Conservation (phyloP, 2,797 vertebrate species). For the Odontamblyopus lacepedii region DNA sequence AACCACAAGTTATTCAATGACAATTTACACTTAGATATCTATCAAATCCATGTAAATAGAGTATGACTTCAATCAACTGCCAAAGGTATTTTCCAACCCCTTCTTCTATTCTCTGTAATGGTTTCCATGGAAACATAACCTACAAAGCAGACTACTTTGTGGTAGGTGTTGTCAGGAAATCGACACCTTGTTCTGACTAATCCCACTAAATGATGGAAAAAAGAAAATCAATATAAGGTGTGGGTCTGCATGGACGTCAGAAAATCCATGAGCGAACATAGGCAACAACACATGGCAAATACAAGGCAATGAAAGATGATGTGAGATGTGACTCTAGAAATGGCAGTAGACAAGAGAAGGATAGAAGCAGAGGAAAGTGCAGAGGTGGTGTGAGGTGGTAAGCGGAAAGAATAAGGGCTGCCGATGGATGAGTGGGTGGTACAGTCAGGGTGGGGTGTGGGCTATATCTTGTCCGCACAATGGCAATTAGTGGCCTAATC, state of each 20-base stretch:
- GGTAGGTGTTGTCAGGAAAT: constrained; percentile 34
- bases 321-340: constrained; percentile 7
- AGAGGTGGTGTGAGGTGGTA: constrained; percentile 49
- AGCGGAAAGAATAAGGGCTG: constrained; percentile 45
- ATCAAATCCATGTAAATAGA: not conserved
- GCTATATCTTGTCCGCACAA: constrained; percentile 86
- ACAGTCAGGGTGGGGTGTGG: constrained; percentile 53
- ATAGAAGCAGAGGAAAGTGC: constrained; percentile 35
- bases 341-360: constrained; percentile 23
- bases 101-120: constrained; percentile 29
- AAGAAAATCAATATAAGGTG: constrained; percentile 50
- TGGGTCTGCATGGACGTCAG: constrained; percentile 29
- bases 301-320: no score
- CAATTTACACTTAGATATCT: constrained; percentile 29
- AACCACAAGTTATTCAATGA: not conserved
- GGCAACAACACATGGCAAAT: constrained; percentile 10
- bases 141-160: constrained; percentile 42
- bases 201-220: constrained; percentile 49
- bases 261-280: constrained; percentile 36
- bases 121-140: constrained; percentile 58
- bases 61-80: constrained; percentile 27
- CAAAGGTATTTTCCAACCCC: constrained; percentile 33
- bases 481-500: constrained; percentile 90
- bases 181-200: constrained; percentile 50
- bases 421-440: constrained; percentile 70